Base-by-base conservation (phyloP, 2,888 invertebrate species). In the Hydrotaea diabolus region DNA sequence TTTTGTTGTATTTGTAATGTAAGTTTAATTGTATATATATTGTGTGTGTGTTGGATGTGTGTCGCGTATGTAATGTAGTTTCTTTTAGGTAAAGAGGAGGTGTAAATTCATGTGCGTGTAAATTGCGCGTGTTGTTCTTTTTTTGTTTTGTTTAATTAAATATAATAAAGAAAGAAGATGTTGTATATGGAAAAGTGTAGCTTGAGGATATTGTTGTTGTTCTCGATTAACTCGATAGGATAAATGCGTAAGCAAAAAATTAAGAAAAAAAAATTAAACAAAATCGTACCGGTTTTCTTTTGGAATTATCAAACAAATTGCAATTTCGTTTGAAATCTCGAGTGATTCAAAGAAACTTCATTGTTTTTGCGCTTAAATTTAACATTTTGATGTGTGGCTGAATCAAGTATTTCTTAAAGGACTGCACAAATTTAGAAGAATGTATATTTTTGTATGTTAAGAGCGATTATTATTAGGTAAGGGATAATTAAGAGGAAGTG, bases 31-130 rank as follows among this genome's bases (percentile, higher is more conserved):
- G 85, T 86, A 83, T 82, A 84, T 82, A 73, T 72, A 86, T 86
- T 88, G 82, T 88, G 83, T 87, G 86, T 88, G 87, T 85, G n/a
- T n/a, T n/a, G n/a, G n/a, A n/a, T n/a, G 85, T 87, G 86, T 88
- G 82, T 88, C 87, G 88, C 89, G 88, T 89, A 88, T 88, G 87
- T 87, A 53, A 75, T 82, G 80, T 55, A 59, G 53, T 66, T 64
- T 31, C 7, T 76, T 79, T 62, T 71, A 64, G 79, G 75, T 79
- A 66, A 59, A 77, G 74, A 77, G 74, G 31, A 79, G 77, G 74
- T 85, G 75, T 85, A 74, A 85, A 80, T 80, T 72, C 76, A 85
- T 84, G 86, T 86, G 86, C 86, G 83, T 87, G 83, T 86, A 86
- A 84, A 84, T 86, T 88, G 88, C 87, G 87, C 87, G 87, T 86